Conservation (phyloP, 1,140 invertebrate genomes). For the Steinernema feltiae region DNA sequence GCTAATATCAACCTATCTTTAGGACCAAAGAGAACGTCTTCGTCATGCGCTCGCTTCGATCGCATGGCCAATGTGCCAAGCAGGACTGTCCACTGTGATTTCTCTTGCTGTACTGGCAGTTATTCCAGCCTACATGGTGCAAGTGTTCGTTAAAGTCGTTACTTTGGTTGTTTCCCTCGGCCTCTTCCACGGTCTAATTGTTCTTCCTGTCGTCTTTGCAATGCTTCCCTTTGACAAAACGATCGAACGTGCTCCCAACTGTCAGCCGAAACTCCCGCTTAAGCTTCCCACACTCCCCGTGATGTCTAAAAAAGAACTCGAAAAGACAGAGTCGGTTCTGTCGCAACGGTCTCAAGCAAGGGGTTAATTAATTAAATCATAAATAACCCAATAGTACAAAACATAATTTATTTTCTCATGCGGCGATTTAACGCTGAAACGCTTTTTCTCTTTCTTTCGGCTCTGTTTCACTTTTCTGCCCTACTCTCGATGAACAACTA, state of each 20-base stretch:
- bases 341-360: neutral
- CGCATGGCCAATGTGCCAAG: slow-evolving; percentile 89
- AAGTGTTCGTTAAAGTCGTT: slow-evolving; percentile 58
- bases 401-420: neutral
- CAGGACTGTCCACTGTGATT: slow-evolving; percentile 81
- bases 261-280: neutral
- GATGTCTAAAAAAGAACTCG: neutral
- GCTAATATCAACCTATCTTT: slow-evolving; percentile 22
- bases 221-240: slow-evolving; percentile 2
- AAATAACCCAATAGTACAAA: too few relatives aligned
- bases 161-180: slow-evolving; percentile 57
- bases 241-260: neutral
- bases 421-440: too few relatives aligned
- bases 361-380: neutral
- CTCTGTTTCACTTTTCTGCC: neutral
- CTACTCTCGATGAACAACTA: neutral
- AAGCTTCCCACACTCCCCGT: neutral
- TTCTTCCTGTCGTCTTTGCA: slow-evolving; percentile 34
- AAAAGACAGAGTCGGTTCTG: neutral
- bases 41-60: slow-evolving; percentile 78
- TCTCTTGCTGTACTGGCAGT: slow-evolving; percentile 77
- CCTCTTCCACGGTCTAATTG: slow-evolving; percentile 35
- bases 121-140: slow-evolving; percentile 80
- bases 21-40: slow-evolving; percentile 72
- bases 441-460: neutral